Evolutionary conservation across 2,797 vertebrate genomes (phyloP).

Genomic region (Euphonia xanthogaster): DNA sequence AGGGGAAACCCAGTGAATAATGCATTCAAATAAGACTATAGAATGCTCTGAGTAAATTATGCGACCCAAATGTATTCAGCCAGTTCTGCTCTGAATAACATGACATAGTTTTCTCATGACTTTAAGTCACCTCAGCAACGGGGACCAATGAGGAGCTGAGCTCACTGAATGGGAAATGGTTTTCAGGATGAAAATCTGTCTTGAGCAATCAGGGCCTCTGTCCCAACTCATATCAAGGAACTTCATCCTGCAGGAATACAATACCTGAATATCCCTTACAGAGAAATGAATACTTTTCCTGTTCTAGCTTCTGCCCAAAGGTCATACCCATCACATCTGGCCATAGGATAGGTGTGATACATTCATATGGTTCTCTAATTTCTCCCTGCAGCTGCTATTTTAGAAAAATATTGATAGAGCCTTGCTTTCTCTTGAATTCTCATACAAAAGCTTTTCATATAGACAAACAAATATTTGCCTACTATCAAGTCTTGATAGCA

Average conservation of each 20-base stretch:
- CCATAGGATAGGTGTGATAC: background rate
- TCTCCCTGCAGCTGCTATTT: background rate
- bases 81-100: slow-evolving; percentile 1
- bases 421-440: slow-evolving; percentile 7
- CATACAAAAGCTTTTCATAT: background rate
- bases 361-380: background rate
- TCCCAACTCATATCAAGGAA: background rate
- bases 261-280: background rate
- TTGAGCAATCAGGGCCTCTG: background rate
- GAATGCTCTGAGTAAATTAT: slow-evolving; percentile 17
- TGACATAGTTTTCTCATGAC: background rate
- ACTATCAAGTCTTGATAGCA: background rate
- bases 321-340: fast-evolving
- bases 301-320: background rate
- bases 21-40: background rate
- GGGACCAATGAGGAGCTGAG: background rate
- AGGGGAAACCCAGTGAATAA: background rate
- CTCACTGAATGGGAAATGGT: background rate
- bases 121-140: background rate
- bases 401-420: slow-evolving; percentile 37
- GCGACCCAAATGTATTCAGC: background rate
- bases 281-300: background rate
- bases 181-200: background rate
- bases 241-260: background rate
- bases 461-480: background rate